Base-by-base conservation (phyloP, 2,888 invertebrate species). In the Apotomis capreana region DNA sequence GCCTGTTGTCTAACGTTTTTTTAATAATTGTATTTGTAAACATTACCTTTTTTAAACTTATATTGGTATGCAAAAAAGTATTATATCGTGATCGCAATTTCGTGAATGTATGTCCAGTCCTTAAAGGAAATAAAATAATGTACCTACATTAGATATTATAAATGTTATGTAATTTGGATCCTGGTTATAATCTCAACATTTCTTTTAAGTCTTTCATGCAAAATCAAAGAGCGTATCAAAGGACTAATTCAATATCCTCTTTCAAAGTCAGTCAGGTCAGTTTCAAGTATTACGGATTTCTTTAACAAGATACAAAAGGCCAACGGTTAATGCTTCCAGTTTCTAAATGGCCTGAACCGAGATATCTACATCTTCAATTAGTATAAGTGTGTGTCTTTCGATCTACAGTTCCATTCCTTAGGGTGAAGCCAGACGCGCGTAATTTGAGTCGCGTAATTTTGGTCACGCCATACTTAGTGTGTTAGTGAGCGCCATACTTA, bases 241-340 rank as follows among this genome's bases (percentile, higher is more conserved):
- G 10, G 9, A 10, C 49, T 49, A 60, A 44, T 60, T 60, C 13
- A 37, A 44, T 44, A 37, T 44, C 13, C 15, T 60, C 60, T 37
- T 8, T 15, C 60, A 60, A 44, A 44, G 60, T n/a, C 9, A 15
- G 44, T 49, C 46, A 44, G 8, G 44, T 44, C 26, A 8, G 44
- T 6, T 8, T 49, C 49, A 49, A 60, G 44, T 60, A 44, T 44
- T 60, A 13, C 13, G 44, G 15, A 60, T 44, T 60, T 60, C 60
- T 46, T 60, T 60, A 6, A 55, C 55, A 55, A 55, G 15, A 60
- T 13, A 60, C 4, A 60, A 60, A 60, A 44, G 60, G 60, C 9
- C 15, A 46, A n/a, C 46, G 9, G 59, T 13, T 37, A 40, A 40
- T 44, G 49, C 49, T 49, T 49, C 9, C 49, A 49, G 49, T 49